These are phyloP conservation scores for Hydrotaea cyrtoneurina DNA, from an alignment of 2,888 invertebrate genomes.

Conservation along the genomic window DNA sequence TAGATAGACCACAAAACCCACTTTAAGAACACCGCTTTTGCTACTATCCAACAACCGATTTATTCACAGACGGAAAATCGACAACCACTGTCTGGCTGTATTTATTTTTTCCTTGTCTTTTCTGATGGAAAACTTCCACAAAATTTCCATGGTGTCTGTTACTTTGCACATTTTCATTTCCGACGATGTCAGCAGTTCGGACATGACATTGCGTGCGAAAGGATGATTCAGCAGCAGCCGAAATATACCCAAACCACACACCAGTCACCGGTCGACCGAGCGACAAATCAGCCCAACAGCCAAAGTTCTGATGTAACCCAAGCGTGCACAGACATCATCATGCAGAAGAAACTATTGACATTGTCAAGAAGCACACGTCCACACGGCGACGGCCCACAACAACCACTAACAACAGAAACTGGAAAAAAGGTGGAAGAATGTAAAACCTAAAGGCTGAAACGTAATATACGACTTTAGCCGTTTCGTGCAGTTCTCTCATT, in stretches of 20 bases:
- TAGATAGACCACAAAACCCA: too few species aligned
- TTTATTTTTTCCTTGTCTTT: neutral
- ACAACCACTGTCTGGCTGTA: neutral
- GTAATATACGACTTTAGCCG: neutral
- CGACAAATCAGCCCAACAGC: conserved; percentile 4
- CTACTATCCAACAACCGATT: too few species aligned
- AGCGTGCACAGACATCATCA: conserved; percentile 53
- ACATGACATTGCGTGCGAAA: conserved; percentile 69
- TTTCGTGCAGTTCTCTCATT: neutral
- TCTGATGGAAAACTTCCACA: conserved; percentile 3
- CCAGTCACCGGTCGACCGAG: conserved; percentile 38
- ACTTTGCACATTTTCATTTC: conserved; percentile 61
- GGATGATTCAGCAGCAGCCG: conserved; percentile 70
- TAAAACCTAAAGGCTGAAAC: neutral
- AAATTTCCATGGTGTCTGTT: conserved; percentile 9
- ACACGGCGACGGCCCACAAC: neutral
- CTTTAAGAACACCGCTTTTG: too few species aligned
- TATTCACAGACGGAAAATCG: neutral
- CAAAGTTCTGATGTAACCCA: conserved; percentile 47
- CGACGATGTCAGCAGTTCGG: conserved; percentile 63
- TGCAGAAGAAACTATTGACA: conserved; percentile 57
- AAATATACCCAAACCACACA: conserved; percentile 71
- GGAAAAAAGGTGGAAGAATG: neutral
- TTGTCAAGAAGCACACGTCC: conserved; percentile 44
- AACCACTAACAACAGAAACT: neutral